Base-by-base conservation (phyloP, 2,888 invertebrate genomes). In the Ennomos quercinarius region DNA sequence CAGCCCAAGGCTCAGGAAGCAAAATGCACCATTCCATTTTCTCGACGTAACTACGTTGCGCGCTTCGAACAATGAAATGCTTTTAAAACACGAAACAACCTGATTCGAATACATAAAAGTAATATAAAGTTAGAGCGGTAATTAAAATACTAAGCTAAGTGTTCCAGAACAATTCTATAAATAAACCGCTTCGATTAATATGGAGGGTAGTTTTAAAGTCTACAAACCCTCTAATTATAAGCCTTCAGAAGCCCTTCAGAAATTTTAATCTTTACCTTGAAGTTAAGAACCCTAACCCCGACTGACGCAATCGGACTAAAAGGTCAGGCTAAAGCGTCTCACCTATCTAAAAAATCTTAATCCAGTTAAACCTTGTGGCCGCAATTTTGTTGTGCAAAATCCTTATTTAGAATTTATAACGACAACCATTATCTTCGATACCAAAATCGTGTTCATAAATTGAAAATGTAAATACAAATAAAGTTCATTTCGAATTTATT, bases 51-150 rank as follows among this genome's bases (percentile, higher is more conserved):
- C 86, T 81, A 83, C 84, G 73, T 85, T 83, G 84, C 83, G 81
- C 82, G 81, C 78, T 83, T 83, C 80, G 86, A 87, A 91, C 91
- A 90, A 89, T 89, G 88, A 87, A 91, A 89, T 84, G 91, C 90
- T 91, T 90, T 91, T 90, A 90, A 90, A 89, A 88, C 84, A 86
- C 80, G 83, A 80, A 84, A 85, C 83, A 83, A 84, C 83, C 81
- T 84, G 83, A 86, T 86, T 82, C 77, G 75, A 83, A 83, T 78
- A 80, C 77, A 80, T 80, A 79, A 81, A 82, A 77, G 75, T 81
- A 82, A 83, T 81, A 83, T 77, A 73, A 67, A 54, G 56, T 60
- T 59, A 66, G 54, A 64, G 49, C 66, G 72, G 72, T 73, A 72
- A 66, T 71, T 68, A 73, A 72, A 63, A 66, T 51, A 46, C 52